Base-by-base conservation (phyloP, 2,797 vertebrate species). In the Megalops cyprinoides region DNA sequence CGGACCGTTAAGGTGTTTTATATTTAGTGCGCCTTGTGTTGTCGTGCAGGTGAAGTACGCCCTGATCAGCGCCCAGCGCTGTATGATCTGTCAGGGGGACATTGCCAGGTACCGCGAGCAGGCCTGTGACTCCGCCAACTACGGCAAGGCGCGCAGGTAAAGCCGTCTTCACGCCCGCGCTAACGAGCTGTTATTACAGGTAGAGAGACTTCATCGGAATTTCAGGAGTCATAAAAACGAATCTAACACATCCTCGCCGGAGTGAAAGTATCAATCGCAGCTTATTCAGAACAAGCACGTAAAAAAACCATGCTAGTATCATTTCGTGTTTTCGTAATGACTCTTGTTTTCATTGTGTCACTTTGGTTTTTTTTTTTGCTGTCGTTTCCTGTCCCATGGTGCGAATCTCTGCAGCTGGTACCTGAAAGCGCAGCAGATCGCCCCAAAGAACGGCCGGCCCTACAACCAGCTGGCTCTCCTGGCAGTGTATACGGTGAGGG, bases 31-130 rank as follows among this genome's bases (percentile, higher is more conserved):
- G 44, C 25, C 25, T 71, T 74, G 44, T 74, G 10, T 25, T 25
- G n/a, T n/a, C 8, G 0, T 88, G 46, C 86, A 99, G 98, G 98
- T 99, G 51, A 99, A 99, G 87, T 99, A 98, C 20, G 97, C 97
- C 0, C 95, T 99, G 76, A 98, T 99, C 87, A 99, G 98, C 82
- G 98, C 97, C 74, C 98, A 99, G 91, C 93, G 97, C 81, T 98
- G 96, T 84, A 97, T 99, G 97, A 99, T 99, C 81, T 99, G 98
- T 86, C 98, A 96, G 84, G 98, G 98, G 78, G 98, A 99, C 90
- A 97, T 99, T 9, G 97, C 98, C 87, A 94, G 98, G 20, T 99
- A 99, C 91, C 89, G 97, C 76, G 98, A 99, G 10, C 98, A 99
- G 91, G 96, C 97, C 51, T 97, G 94, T 0, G 97, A 99, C 83